Conservation (phyloP, 2,113 vertebrate genomes). For the Ginglymostoma cirratum region DNA sequence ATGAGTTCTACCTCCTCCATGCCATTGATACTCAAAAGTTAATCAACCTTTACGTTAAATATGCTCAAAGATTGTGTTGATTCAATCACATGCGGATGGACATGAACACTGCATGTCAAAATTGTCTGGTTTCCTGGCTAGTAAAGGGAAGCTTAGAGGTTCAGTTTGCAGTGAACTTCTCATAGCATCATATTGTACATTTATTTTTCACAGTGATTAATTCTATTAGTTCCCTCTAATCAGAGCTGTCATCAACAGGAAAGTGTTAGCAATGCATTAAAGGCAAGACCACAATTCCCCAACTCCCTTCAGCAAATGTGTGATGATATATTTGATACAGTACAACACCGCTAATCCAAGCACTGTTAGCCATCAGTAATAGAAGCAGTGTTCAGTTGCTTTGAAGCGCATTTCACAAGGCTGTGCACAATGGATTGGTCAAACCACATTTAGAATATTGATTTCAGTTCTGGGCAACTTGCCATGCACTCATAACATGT, state of each 20-base stretch:
- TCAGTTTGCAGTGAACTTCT: background rate
- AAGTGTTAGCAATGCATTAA: background rate
- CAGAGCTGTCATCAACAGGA: background rate
- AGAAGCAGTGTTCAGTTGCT: background rate
- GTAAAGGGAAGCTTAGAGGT: background rate
- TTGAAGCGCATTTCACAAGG: background rate
- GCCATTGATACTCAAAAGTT: too few relatives aligned
- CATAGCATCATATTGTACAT: background rate
- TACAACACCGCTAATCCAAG: background rate
- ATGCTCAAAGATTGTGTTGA: background rate
- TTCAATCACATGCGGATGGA: background rate
- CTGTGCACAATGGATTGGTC: conserved; percentile 8
- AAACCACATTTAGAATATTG: background rate
- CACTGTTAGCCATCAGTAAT: background rate
- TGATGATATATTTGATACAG: background rate
- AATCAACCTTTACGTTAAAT: too few relatives aligned
- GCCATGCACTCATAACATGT: background rate
- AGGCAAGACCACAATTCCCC: background rate
- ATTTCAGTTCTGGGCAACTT: background rate
- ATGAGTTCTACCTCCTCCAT: too few relatives aligned
- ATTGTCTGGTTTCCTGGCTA: background rate
- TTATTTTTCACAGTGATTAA: background rate
- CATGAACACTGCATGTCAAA: background rate
- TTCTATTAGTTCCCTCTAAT: background rate
- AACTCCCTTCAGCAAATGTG: background rate